Evolutionary conservation across 2,888 invertebrate species (phyloP), one percentile per base, ranked within the genome.

Genomic region (Lasioglossum morio): DNA sequence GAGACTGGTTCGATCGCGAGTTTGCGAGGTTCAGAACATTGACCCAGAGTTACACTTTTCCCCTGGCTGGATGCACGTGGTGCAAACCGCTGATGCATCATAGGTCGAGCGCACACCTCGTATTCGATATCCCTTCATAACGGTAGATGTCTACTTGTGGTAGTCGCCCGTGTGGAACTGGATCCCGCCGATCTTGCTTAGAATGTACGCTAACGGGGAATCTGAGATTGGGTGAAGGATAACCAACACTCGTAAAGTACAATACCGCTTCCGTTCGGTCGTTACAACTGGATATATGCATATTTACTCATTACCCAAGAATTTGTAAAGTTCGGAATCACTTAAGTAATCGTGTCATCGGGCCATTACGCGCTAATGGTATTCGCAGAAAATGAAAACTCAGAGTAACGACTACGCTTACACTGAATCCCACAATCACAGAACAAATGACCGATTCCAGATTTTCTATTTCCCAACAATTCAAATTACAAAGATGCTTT

Each of bases 111-210:
- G 30, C 73, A 48, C n/a, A n/a, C 48, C 12, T 12, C 34, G 63
- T 37, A 48, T 57, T 8, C 69, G 37, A 4, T n/a, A 69, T 72
- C 46, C 77, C 79, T 86, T 60, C 77, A 48, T 87, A 87, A 87
- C 86, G 86, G 87, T 87, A 77, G 30, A 30, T 37, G 27, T 37
- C 4, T 40, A 10, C 23, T 12, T 34, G 72, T 74, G 34, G 43
- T 43, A 23, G 48, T 46, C 40, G 40, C 30, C 16, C 43, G 43
- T 53, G 53, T 76, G 53, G 16, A 76, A 81, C 80, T 81, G 80
- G 80, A 75, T 53, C 69, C 46, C 57, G 34, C 16, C 75, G 40
- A 80, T 80, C 53, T 46, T 53, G 69, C 16, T 23, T 81, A 77
- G 72, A 48, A 53, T 70, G 57, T 57, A 81, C 30, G 27, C 23